Conservation (phyloP, 2,888 invertebrate genomes). For the Ophraella communa region DNA sequence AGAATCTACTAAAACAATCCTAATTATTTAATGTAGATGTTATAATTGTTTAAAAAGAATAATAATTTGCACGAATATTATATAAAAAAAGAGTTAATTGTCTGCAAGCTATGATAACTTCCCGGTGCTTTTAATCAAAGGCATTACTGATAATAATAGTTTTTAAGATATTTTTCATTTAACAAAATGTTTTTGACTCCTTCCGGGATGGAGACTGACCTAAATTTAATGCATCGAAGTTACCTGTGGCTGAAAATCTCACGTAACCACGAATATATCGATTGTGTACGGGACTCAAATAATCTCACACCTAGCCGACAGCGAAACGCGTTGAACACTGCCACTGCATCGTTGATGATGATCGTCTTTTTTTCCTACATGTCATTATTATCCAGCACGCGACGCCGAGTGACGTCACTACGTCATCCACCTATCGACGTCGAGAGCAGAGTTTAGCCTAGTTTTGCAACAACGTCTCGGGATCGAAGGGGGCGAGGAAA, state of each 20-base stretch:
- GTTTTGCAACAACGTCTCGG: neutral
- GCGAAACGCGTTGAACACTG: constrained; percentile 27
- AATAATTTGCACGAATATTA: too few relatives aligned
- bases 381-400: constrained; percentile 30
- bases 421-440: constrained; percentile 7
- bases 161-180: too few relatives aligned
- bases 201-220: neutral
- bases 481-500: neutral
- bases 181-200: too few relatives aligned
- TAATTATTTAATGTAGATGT: too few relatives aligned
- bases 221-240: neutral
- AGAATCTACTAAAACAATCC: too few relatives aligned
- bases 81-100: too few relatives aligned
- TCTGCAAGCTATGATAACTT: too few relatives aligned
- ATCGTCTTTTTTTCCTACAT: constrained; percentile 23
- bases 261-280: too few relatives aligned
- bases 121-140: too few relatives aligned
- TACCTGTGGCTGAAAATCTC: neutral
- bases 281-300: too few relatives aligned
- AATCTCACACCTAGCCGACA: constrained; percentile 19
- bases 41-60: too few relatives aligned
- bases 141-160: too few relatives aligned
- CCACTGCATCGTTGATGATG: constrained; percentile 26
- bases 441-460: constrained; percentile 10
- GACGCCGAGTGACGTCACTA: constrained; percentile 31